phyloP scores from a whole-genome alignment of 35 echinoderm and acorn worm genomes.

The Strongylocentrotus purpuratus region DNA sequence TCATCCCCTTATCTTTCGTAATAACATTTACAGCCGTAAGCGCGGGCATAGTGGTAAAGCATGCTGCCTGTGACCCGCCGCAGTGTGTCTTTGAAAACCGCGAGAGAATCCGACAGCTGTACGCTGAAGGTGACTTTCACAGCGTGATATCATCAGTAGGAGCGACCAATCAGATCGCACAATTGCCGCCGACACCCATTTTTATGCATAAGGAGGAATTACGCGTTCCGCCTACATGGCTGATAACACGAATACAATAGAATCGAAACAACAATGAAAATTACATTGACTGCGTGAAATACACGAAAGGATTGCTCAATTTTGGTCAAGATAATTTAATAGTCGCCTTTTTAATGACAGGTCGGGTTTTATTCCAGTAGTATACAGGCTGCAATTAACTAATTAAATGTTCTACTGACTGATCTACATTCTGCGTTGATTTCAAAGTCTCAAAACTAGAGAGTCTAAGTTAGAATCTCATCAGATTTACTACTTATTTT shows the following conservation, averaged over 20 bases:
- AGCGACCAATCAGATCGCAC: slow-evolving; percentile 24
- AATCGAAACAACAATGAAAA: slow-evolving; percentile 21
- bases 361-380: no score
- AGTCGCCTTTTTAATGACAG: background rate
- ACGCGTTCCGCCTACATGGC: background rate
- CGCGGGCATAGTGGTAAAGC: background rate
- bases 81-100: background rate
- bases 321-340: background rate
- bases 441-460: no score
- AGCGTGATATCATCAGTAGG: background rate
- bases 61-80: background rate
- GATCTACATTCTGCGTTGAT: no score
- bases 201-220: background rate
- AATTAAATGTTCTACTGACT: no score
- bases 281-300: background rate
- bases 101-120: background rate
- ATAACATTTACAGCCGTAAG: background rate
- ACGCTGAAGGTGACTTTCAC: slow-evolving; percentile 52
- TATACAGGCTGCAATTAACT: no score
- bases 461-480: no score
- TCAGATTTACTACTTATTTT: no score
- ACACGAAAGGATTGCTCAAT: slow-evolving; percentile 16
- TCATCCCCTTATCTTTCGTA: background rate
- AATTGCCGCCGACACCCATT: slow-evolving; percentile 45
- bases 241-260: background rate